phyloP scores from a whole-genome alignment of 2,797 vertebrate genomes.

The Babyrousa celebensis region DNA sequence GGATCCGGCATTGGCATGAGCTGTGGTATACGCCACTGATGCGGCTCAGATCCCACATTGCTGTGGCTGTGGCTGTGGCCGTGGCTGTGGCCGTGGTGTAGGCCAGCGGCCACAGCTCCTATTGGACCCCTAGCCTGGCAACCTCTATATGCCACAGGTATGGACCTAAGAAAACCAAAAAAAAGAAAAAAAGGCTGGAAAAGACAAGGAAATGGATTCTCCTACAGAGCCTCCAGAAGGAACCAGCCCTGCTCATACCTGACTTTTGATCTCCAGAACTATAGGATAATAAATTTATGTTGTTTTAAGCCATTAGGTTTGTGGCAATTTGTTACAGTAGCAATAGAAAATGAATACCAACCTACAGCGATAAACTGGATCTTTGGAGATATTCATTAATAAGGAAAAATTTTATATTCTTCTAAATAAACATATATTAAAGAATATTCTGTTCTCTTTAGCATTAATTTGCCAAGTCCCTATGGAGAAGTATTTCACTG shows the following conservation, averaged over 20 bases:
- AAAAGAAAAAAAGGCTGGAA: too few species aligned
- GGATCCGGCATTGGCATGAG: too few species aligned
- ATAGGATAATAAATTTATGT: neutral
- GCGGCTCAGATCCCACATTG: too few species aligned
- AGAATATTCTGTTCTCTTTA: conserved; percentile 31
- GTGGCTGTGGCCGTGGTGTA: too few species aligned
- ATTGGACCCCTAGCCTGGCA: too few species aligned
- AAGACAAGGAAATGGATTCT: neutral
- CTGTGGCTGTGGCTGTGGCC: too few species aligned
- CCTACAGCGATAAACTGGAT: neutral
- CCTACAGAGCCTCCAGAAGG: neutral
- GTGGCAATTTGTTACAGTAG: neutral
- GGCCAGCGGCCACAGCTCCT: too few species aligned
- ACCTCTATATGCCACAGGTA: too few species aligned
- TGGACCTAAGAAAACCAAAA: too few species aligned
- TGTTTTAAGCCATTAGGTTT: neutral
- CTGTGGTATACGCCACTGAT: too few species aligned
- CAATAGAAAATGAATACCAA: neutral
- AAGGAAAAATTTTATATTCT: neutral
- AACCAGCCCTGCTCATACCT: neutral
- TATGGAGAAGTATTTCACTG: neutral
- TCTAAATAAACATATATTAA: conserved; percentile 44
- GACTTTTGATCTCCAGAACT: conserved; percentile 13
- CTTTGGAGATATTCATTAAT: neutral
- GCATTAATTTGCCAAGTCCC: neutral